Base-by-base conservation (phyloP, 2,888 invertebrate genomes). In the Callimorpha dominula region DNA sequence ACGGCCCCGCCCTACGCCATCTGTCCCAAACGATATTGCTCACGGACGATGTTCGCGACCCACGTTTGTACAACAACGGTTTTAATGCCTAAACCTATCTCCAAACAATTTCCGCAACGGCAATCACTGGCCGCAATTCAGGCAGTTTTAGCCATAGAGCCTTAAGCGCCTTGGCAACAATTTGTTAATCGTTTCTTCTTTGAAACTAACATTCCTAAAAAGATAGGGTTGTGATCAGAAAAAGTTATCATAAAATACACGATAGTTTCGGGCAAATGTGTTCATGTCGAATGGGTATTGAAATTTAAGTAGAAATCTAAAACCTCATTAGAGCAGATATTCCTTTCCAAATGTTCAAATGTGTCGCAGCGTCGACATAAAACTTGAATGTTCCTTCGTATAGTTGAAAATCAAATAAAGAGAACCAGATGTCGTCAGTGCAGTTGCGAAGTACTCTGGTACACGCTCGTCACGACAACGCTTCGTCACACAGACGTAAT, bases 401-500 rank as follows among this genome's bases (percentile, higher is more conserved):
- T 86, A 90, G 89, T 91, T 89, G 91, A 86, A 92, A 93, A 92
- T 94, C 92, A 93, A 93, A 94, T 94, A 93, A 92, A 91, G 90
- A 86, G 87, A 82, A 84, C 87, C 93, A 93, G 93, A 91, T 93
- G 93, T 89, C 90, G 91, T 85, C 89, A 84, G 80, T 90, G 90
- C 92, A 93, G 86, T 91, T 85, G 88, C 88, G 85, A 91, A 90
- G 87, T 89, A 86, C 87, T 85, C 84, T 82, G 78, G 85, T 85
- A 85, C 89, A 87, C 80, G 88, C 89, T 91, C 88, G 88, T 92
- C 91, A 68, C 60, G 68, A 68, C 68, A 57, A 60, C 60, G 60
- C 46, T 68, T 90, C 90, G 89, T 91, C 90, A 90, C 87, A 87
- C 82, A 88, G 78, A 88, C 87, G 88, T 88, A 89, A 92, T 91